Conservation (phyloP, 1,140 invertebrate genomes). For the Zaprionus capensis region DNA sequence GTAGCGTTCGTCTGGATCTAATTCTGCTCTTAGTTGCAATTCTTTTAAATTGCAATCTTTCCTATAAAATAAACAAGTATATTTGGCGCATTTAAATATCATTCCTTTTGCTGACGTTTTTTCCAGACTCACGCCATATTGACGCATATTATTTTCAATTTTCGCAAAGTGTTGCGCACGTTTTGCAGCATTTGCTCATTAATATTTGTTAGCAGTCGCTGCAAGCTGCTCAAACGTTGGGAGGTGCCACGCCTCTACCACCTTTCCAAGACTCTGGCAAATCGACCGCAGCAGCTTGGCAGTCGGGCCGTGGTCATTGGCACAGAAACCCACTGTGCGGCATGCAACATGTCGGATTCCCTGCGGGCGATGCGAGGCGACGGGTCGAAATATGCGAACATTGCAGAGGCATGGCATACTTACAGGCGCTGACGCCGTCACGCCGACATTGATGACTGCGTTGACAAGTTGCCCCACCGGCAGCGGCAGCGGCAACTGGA, state of each 20-base stretch:
- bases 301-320: conserved; percentile 51
- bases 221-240: conserved; percentile 1
- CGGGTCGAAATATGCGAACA: conserved; percentile 62
- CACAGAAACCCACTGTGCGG: conserved; percentile 48
- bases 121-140: conserved; percentile 37
- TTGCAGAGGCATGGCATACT: conserved; percentile 73
- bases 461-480: conserved; percentile 70
- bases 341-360: conserved; percentile 51
- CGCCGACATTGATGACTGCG: conserved; percentile 79
- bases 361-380: not conserved
- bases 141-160: conserved; percentile 69
- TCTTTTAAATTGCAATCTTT: not conserved
- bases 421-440: conserved; percentile 70
- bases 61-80: not conserved
- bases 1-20: too few species aligned
- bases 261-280: conserved; percentile 7
- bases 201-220: conserved; percentile 69
- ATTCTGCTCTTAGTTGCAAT: too few species aligned
- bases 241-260: not conserved
- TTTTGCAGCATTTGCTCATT: conserved; percentile 61
- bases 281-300: conserved; percentile 3
- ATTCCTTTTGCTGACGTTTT: conserved; percentile 32
- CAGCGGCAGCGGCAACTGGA: conserved; percentile 18
- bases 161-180: conserved; percentile 60
- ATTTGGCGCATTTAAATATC: conserved; percentile 11